Base-by-base conservation (phyloP, 1,140 invertebrate genomes). In the Cydia pomonella region DNA sequence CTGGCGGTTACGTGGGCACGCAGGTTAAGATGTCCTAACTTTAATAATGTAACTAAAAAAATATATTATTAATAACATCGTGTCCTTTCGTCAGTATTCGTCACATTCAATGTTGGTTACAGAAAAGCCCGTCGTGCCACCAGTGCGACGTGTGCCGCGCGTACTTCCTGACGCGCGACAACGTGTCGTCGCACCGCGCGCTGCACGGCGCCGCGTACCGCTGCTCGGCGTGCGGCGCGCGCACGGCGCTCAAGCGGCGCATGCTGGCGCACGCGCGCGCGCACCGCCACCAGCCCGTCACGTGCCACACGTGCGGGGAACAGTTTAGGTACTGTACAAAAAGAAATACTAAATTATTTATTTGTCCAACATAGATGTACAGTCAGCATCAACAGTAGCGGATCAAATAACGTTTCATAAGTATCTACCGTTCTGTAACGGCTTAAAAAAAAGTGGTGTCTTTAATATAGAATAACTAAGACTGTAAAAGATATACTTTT, bases 81-180 rank as follows among this genome's bases (percentile, higher is more conserved):
- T n/a, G n/a, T n/a, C n/a, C n/a, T n/a, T n/a, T n/a, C n/a, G n/a
- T n/a, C n/a, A 33, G 6, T 33, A 33, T 33, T 33, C 6, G 6
- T 33, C 2, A 3, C 6, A 33, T 33, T 33, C 6, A 33, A 33
- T 33, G n/a, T 38, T 71, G 21, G 1, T 73, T 25, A 5, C 81
- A 89, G 87, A 89, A 91, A 84, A 75, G 76, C 13, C 80, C 79
- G 4, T 73, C 74, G 3, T 79, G 80, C 44, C 73, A 81, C 23
- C 84, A 87, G 38, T 91, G 89, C 47, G 83, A 88, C n/a, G 80
- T 90, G 0, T 91, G 89, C 77, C 84, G 86, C 47, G 79, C 81
- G 0, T 87, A 86, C 29, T 88, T 87, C 74, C 62, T 87, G 2
- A 85, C 81, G 0, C 85, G 83, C 44, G 89, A 90, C 12, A 85